Conservation (phyloP, 2,113 vertebrate genomes). For the Mormoops blainvillei region DNA sequence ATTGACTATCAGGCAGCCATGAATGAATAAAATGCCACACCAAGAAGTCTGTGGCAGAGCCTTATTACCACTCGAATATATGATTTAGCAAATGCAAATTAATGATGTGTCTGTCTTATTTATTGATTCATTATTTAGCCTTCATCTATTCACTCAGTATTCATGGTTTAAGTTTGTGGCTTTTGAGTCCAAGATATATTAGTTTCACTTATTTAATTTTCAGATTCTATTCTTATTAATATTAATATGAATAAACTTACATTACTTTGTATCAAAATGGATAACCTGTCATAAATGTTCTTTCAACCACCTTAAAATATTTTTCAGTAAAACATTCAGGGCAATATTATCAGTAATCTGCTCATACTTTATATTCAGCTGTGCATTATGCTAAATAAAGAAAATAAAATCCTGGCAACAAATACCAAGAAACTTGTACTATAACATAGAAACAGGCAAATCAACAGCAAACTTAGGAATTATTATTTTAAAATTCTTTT, state of each 20-base stretch:
- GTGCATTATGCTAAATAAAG: neutral
- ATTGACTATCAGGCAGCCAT: neutral
- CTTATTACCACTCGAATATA: neutral
- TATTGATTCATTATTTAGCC: neutral
- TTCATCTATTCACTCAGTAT: neutral
- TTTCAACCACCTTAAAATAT: neutral
- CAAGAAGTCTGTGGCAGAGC: neutral
- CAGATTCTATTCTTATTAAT: neutral
- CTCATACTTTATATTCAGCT: neutral
- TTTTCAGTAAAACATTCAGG: neutral
- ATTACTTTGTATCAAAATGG: neutral
- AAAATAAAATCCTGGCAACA: neutral
- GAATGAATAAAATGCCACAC: neutral
- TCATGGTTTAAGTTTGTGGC: neutral
- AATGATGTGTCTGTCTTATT: neutral
- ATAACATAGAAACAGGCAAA: neutral
- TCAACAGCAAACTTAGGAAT: neutral
- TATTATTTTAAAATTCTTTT: neutral
- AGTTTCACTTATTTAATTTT: conserved; percentile 1
- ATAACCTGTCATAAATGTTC: neutral
- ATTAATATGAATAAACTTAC: neutral
- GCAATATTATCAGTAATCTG: neutral
- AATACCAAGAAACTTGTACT: neutral
- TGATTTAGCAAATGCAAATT: neutral
- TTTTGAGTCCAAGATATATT: neutral